These are phyloP conservation scores for Cotesia glomerata DNA, from an alignment of 1,140 invertebrate species.

Conservation along the genomic window DNA sequence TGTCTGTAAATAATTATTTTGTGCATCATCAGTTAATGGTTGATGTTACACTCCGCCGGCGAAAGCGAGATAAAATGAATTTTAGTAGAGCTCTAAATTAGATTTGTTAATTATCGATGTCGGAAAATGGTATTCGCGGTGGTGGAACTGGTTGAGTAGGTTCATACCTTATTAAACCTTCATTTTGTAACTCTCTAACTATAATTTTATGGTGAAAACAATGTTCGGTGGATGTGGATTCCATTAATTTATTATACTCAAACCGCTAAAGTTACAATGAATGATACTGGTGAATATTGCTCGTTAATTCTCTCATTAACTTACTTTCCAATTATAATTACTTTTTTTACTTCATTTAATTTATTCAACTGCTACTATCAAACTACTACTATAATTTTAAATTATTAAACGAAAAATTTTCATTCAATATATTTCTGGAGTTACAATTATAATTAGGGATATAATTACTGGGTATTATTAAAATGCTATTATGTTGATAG, in stretches of 20 bases:
- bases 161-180: conserved; percentile 55
- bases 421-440: too few species aligned
- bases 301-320: not conserved
- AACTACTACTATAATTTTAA: too few species aligned
- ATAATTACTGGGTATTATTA: too few species aligned
- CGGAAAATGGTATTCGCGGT: not conserved
- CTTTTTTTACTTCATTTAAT: too few species aligned
- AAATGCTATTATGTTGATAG: too few species aligned
- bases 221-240: conserved; percentile 5
- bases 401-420: too few species aligned
- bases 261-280: not conserved
- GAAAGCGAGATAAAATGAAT: conserved; percentile 31
- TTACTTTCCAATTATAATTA: not conserved
- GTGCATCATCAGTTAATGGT: too few species aligned
- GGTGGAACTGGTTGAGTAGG: not conserved
- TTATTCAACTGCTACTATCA: too few species aligned
- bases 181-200: conserved; percentile 49
- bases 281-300: not conserved
- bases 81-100: conserved; percentile 53
- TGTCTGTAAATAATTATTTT: not conserved
- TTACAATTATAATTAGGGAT: too few species aligned
- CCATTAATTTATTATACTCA: conserved; percentile 8
- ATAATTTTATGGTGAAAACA: conserved; percentile 42
- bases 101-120: conserved; percentile 56
- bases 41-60: too few species aligned